phyloP scores from a whole-genome alignment of 2,113 vertebrate genomes.

The Galemys pyrenaicus region DNA sequence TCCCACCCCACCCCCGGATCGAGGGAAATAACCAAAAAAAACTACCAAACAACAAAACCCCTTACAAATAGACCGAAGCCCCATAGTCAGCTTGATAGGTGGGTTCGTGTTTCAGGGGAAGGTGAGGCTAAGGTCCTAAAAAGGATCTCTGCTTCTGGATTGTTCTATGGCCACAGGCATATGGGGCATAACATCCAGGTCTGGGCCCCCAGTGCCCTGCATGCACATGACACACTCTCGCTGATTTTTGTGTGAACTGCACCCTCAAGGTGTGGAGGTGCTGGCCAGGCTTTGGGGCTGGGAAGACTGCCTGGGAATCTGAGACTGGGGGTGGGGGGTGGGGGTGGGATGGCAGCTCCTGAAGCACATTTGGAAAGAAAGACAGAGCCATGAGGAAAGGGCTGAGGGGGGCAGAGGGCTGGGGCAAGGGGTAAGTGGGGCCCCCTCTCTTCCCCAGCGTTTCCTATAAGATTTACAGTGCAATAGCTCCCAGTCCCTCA shows the following conservation, averaged over 20 bases:
- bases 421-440: neutral
- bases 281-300: neutral
- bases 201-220: neutral
- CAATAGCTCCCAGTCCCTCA: constrained; percentile 66
- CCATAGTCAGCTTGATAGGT: constrained; percentile 53
- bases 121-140: neutral
- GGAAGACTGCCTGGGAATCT: constrained; percentile 18
- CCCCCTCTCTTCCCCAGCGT: neutral
- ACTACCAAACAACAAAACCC: constrained; percentile 61
- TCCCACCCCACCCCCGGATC: constrained; percentile 65
- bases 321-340: neutral
- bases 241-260: neutral
- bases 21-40: constrained; percentile 78
- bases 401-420: constrained; percentile 26
- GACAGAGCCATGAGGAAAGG: constrained; percentile 44
- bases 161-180: neutral
- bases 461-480: constrained; percentile 67
- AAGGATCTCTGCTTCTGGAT: neutral
- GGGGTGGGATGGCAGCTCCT: neutral
- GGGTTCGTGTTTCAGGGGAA: constrained; percentile 38
- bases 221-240: neutral
- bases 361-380: constrained; percentile 47
- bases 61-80: constrained; percentile 55
- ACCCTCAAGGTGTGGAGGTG: neutral
- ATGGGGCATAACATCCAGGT: neutral